These are phyloP conservation scores for Daktulosphaira vitifoliae DNA, from an alignment of 1,140 invertebrate species.

Conservation along the genomic window DNA sequence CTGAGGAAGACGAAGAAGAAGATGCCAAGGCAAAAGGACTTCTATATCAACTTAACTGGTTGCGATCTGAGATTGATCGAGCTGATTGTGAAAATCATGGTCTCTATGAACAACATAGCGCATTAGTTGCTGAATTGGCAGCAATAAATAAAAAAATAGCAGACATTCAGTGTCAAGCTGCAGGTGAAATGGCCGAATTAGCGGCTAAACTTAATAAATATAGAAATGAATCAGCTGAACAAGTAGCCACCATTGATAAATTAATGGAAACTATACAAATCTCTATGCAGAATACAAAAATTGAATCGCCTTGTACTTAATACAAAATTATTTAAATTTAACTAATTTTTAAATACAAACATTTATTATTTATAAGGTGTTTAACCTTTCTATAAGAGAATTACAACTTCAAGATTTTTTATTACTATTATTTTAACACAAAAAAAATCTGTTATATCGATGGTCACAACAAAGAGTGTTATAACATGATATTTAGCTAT, in stretches of 20 bases:
- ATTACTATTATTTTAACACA: no score
- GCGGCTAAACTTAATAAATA: neutral
- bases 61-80: slow-evolving; percentile 17
- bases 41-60: slow-evolving; percentile 20
- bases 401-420: no score
- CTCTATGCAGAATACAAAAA: neutral
- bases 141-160: neutral
- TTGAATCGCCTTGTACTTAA: neutral
- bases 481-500: no score
- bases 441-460: no score
- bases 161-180: neutral
- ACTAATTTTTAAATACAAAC: no score
- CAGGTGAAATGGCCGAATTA: neutral
- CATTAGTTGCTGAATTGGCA: neutral
- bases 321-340: no score
- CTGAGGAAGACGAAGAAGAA: neutral
- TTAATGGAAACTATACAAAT: slow-evolving; percentile 22
- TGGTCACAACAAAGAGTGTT: no score
- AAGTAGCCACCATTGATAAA: neutral
- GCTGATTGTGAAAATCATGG: neutral
- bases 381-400: no score
- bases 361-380: no score
- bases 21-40: neutral
- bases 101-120: neutral
- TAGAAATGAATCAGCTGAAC: neutral